Evolutionary conservation across 1,140 invertebrate species (phyloP).

Genomic region (Linepithema humile): DNA sequence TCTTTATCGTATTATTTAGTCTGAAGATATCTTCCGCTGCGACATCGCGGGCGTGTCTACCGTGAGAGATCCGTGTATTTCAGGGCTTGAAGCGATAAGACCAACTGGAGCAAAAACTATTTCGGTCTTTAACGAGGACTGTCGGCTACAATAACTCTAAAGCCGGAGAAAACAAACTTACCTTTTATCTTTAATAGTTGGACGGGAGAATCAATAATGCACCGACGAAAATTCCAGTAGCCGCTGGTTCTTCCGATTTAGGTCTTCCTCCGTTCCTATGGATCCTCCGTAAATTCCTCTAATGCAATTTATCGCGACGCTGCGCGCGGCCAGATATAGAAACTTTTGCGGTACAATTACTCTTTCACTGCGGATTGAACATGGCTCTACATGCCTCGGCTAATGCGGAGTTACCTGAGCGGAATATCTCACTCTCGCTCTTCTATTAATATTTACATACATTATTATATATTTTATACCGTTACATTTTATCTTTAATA

Average conservation of each 20-base stretch:
- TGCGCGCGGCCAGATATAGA: conserved; percentile 68
- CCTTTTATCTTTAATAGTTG: neutral
- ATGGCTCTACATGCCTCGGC: neutral
- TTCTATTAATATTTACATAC: neutral
- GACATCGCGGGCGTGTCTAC: neutral
- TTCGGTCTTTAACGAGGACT: neutral
- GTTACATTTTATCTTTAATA: conserved; percentile 5
- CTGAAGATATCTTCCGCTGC: conserved; percentile 38
- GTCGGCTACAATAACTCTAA: neutral
- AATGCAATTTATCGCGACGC: conserved; percentile 75
- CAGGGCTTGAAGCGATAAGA: neutral
- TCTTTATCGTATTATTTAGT: conserved; percentile 68
- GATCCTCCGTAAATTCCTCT: conserved; percentile 69
- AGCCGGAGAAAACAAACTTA: neutral
- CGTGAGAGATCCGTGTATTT: neutral
- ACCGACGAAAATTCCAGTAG: neutral
- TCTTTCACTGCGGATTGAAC: conserved; percentile 64
- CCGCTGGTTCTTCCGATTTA: conserved; percentile 59
- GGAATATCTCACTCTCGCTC: conserved; percentile 26
- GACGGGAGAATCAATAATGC: neutral
- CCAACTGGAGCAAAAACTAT: neutral
- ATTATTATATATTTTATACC: neutral
- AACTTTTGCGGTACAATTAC: conserved; percentile 59
- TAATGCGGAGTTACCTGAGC: conserved; percentile 15
- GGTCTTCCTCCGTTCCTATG: conserved; percentile 42